Base-by-base conservation (phyloP, 1,140 invertebrate species). In the Paramacrobiotus metropolitanus region DNA sequence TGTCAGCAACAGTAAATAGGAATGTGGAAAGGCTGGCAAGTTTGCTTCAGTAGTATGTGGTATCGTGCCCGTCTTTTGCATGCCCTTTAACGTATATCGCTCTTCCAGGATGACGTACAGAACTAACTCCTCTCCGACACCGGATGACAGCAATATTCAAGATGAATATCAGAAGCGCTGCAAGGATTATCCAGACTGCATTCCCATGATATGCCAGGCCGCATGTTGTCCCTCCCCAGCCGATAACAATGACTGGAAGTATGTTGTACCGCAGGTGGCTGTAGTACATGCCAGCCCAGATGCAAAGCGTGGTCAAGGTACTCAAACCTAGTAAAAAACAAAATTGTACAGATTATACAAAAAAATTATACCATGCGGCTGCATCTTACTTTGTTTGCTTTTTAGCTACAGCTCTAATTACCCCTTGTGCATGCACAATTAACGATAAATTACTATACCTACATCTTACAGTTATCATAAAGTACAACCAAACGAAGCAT, bases 211-310 rank as follows among this genome's bases (percentile, higher is more conserved):
- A 28, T 24, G 48, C 48, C 48, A 55, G 15, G 48, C 48, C 48
- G 24, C 48, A 55, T 15, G 48, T 20, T 4, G 48, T 55, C 15
- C 15, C 15, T 15, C 4, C 15, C 15, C 28, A 20, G 24, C 48
- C 4, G 48, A 28, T 20, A 24, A 15, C 15, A 24, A 20, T 55
- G 24, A 24, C 4, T 55, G 48, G 48, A 15, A 55, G 48, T 4
- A 55, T 24, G 48, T 55, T 55, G 28, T 55, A 55, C 15, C 15
- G 15, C 15, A 55, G 24, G 4, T 24, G 48, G 15, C 15, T 55
- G 24, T 55, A 55, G 48, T 55, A 55, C 4, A 55, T 15, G 15
- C 48, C 48, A 28, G 24, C 48, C 48, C 48, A 55, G 48, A 55
- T 28, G 24, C 15, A 24, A 9, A 55, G 24, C 48, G 48, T 24